These are phyloP conservation scores for Nasonia giraulti DNA, from an alignment of 1,140 invertebrate species.

Conservation along the genomic window DNA sequence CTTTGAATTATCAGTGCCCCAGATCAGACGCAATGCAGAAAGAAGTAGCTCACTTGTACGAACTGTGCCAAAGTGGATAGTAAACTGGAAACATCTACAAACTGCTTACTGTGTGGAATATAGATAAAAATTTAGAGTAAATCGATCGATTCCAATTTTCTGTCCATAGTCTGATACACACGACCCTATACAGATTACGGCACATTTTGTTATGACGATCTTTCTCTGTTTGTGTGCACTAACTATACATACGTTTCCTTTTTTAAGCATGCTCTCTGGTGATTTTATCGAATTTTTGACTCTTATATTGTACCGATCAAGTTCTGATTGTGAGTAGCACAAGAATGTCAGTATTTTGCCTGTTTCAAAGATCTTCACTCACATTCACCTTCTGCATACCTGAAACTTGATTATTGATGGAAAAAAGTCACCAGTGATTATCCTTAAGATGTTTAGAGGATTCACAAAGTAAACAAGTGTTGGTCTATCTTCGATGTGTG, in stretches of 20 bases:
- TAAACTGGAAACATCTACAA: constrained; percentile 13
- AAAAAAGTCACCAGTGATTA: constrained; percentile 14
- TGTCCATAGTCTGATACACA: not conserved
- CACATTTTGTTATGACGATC: not conserved
- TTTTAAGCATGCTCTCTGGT: constrained; percentile 32
- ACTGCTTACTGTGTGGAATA: not conserved
- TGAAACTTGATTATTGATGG: not conserved
- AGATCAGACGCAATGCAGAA: constrained; percentile 33
- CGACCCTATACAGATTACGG: not conserved
- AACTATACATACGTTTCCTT: not conserved
- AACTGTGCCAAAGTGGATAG: not conserved
- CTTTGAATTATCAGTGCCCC: constrained; percentile 36
- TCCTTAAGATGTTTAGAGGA: constrained; percentile 5
- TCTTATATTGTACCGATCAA: not conserved
- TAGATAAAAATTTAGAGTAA: not conserved
- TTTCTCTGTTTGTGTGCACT: not conserved
- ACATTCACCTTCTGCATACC: not conserved
- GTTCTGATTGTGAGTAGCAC: not conserved
- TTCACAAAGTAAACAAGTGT: not conserved
- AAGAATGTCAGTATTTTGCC: not conserved
- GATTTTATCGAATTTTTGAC: constrained; percentile 10
- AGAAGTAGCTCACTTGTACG: not conserved
- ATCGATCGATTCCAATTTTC: not conserved
- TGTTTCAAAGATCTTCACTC: not conserved
- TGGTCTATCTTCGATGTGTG: not conserved